Conservation (phyloP, 2,113 vertebrate species). For the Pachypanchax playfairii region DNA sequence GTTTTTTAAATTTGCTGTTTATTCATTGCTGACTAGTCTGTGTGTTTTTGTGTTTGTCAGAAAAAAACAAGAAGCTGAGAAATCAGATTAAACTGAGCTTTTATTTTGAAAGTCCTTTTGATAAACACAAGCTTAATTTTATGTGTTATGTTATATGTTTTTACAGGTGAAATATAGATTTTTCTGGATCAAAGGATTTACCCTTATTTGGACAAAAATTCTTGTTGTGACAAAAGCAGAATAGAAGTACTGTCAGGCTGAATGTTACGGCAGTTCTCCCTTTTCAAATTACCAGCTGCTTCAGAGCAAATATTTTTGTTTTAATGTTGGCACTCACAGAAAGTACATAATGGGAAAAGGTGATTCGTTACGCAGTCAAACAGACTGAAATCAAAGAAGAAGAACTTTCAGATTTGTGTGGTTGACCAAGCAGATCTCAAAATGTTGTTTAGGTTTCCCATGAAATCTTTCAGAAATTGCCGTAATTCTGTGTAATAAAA, state of each 20-base stretch:
- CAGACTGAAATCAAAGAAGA: neutral
- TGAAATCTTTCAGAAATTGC: too few relatives aligned
- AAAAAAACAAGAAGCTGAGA: neutral
- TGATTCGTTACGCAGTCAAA: slow-evolving; percentile 5
- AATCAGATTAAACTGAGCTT: neutral
- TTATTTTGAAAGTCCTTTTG: neutral
- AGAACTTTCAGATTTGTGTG: neutral
- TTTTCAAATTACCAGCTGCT: neutral
- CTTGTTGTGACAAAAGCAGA: neutral
- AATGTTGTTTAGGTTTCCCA: too few relatives aligned
- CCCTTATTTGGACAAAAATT: neutral
- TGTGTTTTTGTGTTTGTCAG: neutral
- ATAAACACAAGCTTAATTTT: neutral
- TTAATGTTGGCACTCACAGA: neutral
- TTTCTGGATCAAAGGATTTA: too few relatives aligned
- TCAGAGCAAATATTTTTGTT: neutral
- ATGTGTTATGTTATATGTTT: too few relatives aligned
- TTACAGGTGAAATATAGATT: too few relatives aligned
- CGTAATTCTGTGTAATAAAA: too few relatives aligned
- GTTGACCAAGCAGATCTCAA: slow-evolving; percentile 3
- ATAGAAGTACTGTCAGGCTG: neutral
- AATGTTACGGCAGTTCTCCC: neutral
- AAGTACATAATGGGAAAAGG: neutral
- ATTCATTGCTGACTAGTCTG: neutral
- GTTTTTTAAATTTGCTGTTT: slow-evolving; percentile 1